Evolutionary conservation across 2,113 vertebrate species (phyloP).

Genomic region (Ivindomyrus marchei): DNA sequence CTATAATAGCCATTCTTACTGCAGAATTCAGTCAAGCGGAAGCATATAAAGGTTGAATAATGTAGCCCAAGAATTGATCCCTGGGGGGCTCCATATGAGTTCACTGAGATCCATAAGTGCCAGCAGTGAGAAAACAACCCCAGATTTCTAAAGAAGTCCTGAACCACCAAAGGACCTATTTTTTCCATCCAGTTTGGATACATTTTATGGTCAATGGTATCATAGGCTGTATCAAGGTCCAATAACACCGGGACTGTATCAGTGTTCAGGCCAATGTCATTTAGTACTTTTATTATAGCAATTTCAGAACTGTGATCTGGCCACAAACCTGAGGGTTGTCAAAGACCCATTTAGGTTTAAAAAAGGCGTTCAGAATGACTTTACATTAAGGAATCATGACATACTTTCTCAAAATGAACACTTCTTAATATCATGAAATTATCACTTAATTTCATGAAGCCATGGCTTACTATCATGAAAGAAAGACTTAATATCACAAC

Average conservation of each 20-base stretch:
- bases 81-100: background rate
- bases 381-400: too few relatives aligned
- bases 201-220: background rate
- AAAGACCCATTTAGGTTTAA: background rate
- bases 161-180: background rate
- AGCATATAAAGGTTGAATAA: background rate
- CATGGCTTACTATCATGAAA: too few relatives aligned
- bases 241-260: background rate
- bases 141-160: background rate
- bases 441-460: too few relatives aligned
- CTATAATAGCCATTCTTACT: background rate
- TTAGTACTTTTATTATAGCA: background rate
- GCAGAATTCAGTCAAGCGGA: background rate
- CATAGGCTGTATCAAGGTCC: background rate
- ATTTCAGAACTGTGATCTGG: background rate
- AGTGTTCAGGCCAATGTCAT: background rate
- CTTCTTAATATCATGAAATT: too few relatives aligned
- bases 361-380: background rate
- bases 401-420: too few relatives aligned
- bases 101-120: background rate
- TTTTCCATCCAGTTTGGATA: background rate
- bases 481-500: too few relatives aligned
- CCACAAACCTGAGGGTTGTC: background rate
- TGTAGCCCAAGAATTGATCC: background rate
- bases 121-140: background rate